Conservation (phyloP, 2,888 invertebrate genomes). For the Drosophila eohydei region DNA sequence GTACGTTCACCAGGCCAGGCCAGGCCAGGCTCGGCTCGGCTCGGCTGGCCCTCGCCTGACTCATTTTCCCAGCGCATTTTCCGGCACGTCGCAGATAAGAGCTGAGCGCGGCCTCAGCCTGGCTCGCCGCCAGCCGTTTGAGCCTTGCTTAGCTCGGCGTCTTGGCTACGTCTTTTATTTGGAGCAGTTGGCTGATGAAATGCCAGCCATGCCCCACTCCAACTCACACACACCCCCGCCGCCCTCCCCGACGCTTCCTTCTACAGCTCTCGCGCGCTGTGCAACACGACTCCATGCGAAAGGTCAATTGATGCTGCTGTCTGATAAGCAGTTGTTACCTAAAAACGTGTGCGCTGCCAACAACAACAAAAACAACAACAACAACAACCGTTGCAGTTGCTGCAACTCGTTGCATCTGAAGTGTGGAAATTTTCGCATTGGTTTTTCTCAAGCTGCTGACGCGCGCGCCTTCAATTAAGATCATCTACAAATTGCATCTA, state of each 20-base stretch:
- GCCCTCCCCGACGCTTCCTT: neutral
- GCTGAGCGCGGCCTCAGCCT: conserved; percentile 17
- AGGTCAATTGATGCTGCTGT: conserved; percentile 78
- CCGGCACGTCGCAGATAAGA: conserved; percentile 71
- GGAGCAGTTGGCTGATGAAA: conserved; percentile 75
- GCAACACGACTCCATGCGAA: conserved; percentile 74
- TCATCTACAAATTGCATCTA: conserved; percentile 73
- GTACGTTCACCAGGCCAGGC: conserved; percentile 52
- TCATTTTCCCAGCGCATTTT: conserved; percentile 69
- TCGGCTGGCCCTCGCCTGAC: conserved; percentile 22
- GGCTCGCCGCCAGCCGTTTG: neutral
- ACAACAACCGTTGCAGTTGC: conserved; percentile 25
- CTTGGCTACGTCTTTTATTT: conserved; percentile 69
- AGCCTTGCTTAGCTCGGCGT: conserved; percentile 8
- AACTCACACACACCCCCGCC: no score
- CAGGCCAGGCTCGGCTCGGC: neutral
- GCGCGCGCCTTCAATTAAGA: conserved; percentile 76
- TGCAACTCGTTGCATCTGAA: conserved; percentile 32
- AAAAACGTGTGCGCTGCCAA: conserved; percentile 70
- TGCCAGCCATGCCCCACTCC: conserved; percentile 26
- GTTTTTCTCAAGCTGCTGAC: conserved; percentile 55
- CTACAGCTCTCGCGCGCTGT: neutral
- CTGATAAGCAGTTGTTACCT: conserved; percentile 77
- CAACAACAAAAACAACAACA: conserved; percentile 26
- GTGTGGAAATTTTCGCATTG: conserved; percentile 67